Conservation (phyloP, 2,888 invertebrate species). For the Dryadula phaetusa region DNA sequence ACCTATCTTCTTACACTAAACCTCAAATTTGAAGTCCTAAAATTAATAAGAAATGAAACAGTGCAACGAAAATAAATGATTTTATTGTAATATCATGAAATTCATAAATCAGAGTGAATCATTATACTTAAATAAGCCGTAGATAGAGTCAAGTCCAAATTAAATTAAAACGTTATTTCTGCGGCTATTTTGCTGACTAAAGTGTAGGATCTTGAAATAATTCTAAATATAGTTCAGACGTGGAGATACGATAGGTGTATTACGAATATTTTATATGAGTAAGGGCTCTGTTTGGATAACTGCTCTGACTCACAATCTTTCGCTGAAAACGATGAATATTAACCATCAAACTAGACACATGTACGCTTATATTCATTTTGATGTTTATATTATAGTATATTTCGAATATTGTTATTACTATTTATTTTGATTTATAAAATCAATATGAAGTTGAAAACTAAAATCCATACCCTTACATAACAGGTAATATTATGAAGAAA, state of each 20-base stretch:
- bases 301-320: slow-evolving; percentile 65
- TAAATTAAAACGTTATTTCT: slow-evolving; percentile 4
- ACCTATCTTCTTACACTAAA: too few relatives aligned
- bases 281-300: slow-evolving; percentile 59
- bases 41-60: too few relatives aligned
- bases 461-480: not conserved
- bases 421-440: too few relatives aligned
- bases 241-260: slow-evolving; percentile 41
- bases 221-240: slow-evolving; percentile 41
- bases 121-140: not conserved
- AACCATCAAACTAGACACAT: slow-evolving; percentile 48
- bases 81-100: slow-evolving; percentile 1
- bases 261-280: slow-evolving; percentile 51
- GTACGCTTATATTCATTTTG: not conserved
- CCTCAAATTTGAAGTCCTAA: too few relatives aligned
- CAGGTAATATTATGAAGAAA: not conserved
- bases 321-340: slow-evolving; percentile 69
- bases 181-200: slow-evolving; percentile 21
- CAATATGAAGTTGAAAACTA: not conserved
- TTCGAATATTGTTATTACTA: not conserved
- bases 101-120: not conserved
- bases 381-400: not conserved
- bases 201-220: slow-evolving; percentile 25
- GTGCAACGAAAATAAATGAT: not conserved
- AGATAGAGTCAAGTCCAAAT: not conserved